A percentile compares a stretch with the other conserved stretches of the same genome.
These are phyloP conservation scores for Pygoscelis antarcticus DNA, from an alignment of 2,113 vertebrate species.

Conservation along the genomic window DNA sequence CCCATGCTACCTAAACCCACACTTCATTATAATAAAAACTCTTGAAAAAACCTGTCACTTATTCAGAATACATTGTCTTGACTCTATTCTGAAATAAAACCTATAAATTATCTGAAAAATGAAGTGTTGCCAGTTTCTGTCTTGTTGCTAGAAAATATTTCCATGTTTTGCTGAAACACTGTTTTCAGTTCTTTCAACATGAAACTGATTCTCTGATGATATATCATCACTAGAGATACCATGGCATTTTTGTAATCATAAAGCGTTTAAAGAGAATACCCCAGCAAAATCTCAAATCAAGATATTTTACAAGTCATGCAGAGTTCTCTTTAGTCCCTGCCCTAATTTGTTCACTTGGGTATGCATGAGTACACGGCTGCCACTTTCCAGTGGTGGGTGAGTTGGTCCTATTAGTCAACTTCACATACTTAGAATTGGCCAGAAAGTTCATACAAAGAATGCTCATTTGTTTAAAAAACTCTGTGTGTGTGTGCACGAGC, in stretches of 20 bases:
- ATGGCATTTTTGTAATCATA: not conserved
- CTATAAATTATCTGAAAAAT: not conserved
- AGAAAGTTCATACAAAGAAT: not conserved
- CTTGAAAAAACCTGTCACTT: not conserved
- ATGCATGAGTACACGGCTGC: not conserved
- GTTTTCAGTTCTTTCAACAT: conserved; percentile 14
- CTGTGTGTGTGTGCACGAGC: no score
- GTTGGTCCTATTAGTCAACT: not conserved
- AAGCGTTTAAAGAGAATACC: not conserved
- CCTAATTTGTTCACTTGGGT: not conserved
- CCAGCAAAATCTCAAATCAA: not conserved
- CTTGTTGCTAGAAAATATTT: conserved; percentile 28
- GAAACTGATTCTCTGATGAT: not conserved
- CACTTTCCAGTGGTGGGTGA: not conserved
- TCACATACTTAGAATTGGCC: not conserved
- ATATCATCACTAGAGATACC: not conserved
- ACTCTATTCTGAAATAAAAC: not conserved
- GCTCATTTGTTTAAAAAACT: not conserved
- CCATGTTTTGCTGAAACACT: conserved; percentile 3
- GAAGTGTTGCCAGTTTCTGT: not conserved
- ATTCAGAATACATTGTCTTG: not conserved
- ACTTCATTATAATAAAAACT: not conserved
- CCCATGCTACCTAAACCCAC: not conserved
- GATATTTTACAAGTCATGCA: not conserved
- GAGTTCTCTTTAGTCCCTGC: not conserved